Base-by-base conservation (phyloP, 2,797 vertebrate genomes). In the Silurus aristotelis region DNA sequence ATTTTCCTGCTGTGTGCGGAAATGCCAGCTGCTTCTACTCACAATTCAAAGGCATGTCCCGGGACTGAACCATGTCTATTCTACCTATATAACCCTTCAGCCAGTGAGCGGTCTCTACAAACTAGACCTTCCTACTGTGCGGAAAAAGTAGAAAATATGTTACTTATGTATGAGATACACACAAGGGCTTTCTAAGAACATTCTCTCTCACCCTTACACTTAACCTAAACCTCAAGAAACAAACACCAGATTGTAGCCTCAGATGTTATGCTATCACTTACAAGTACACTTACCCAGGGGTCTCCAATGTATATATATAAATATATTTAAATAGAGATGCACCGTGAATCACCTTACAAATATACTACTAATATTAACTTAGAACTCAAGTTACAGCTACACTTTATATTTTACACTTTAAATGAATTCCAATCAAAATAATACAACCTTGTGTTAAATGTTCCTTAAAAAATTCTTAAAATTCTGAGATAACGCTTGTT, bases 1-100 rank as follows among this genome's bases (percentile, higher is more conserved):
- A 56, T 76, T 48, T 72, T 52, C 38, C 38, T 71, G 68, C 68
- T 71, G 68, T 71, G 72, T 52, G 22, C 14, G 71, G 17, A 56
- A 76, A 56, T 76, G 8, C 52, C 73, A 76, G 52, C 52, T 76
- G 73, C 4, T 76, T 76, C 52, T 76, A 31, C 73, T 76, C 72
- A 75, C n/a, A 27, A 10, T 56, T 75, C 15, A 12, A 48, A 31
- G 52, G 27, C 27, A 75, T 27, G 52, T 7, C 25, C 73, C 56
- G 52, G 14, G 19, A 76, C 15, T 76, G n/a, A 58, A 58, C 15
- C 15, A 0, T 20, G 25, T 76, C 52, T 56, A 52, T 25, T 31
- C 17, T 7, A 55, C 52, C 52, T 75, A 19, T n/a, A 1, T 58
- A 6, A 58, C 25, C 8, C 52, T 76, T 58, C 25, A 58, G 0